These are phyloP conservation scores for Conus ventricosus DNA, from an alignment of 1,140 invertebrate genomes.

Conservation along the genomic window DNA sequence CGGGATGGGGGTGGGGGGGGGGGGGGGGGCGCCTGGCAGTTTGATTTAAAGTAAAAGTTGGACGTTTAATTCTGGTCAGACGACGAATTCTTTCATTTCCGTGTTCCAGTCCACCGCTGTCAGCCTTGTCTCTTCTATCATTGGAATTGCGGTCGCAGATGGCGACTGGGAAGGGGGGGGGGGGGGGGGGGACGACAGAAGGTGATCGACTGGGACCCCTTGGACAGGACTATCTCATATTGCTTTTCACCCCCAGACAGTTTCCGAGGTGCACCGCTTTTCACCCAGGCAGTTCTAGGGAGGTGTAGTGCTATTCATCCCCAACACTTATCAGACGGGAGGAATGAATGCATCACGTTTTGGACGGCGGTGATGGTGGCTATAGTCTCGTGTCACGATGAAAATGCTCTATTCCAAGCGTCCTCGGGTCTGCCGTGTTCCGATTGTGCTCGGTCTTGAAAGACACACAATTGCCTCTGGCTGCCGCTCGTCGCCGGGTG, in stretches of 20 bases:
- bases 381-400: too few relatives aligned
- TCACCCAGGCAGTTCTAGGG: too few relatives aligned
- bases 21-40: background rate
- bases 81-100: conserved; percentile 16
- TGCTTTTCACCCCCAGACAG: background rate
- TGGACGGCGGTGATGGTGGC: too few relatives aligned
- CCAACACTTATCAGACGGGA: too few relatives aligned
- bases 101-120: background rate
- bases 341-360: too few relatives aligned
- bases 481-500: too few relatives aligned
- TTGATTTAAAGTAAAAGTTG: conserved; percentile 6
- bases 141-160: background rate
- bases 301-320: background rate
- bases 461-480: too few relatives aligned
- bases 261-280: too few relatives aligned
- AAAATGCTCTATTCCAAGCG: too few relatives aligned
- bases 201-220: background rate
- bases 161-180: background rate
- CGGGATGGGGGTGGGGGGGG: too few relatives aligned
- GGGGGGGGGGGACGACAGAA: background rate
- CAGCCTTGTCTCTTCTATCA: background rate
- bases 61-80: conserved; percentile 9
- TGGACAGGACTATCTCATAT: background rate
- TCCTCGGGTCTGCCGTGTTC: too few relatives aligned
- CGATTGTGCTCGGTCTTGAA: too few relatives aligned